Percentiles rank a stretch among this genome's conserved stretches.
Evolutionary conservation across 2,888 invertebrate genomes (phyloP).

Genomic region (Tachina lurida): DNA sequence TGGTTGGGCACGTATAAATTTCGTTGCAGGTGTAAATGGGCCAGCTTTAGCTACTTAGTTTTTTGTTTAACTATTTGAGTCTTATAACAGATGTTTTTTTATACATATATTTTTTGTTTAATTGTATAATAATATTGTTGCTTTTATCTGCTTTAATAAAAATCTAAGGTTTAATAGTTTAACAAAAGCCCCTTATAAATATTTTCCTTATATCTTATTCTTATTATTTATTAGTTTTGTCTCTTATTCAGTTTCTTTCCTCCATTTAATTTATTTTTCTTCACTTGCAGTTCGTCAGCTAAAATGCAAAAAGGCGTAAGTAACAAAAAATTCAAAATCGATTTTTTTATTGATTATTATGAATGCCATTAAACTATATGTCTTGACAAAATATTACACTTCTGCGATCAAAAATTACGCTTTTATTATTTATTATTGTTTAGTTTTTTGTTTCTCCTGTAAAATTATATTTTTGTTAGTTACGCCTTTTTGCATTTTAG

Average conservation of each 20-base stretch:
- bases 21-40: conserved; percentile 51
- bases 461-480: too few relatives aligned
- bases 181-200: conserved; percentile 53
- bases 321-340: too few relatives aligned
- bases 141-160: conserved; percentile 48
- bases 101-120: background rate
- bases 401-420: too few relatives aligned
- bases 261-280: conserved; percentile 33
- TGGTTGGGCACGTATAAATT: conserved; percentile 2
- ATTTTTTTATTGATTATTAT: too few relatives aligned
- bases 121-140: conserved; percentile 23
- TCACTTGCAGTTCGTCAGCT: conserved; percentile 12
- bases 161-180: conserved; percentile 61
- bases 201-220: conserved; percentile 51
- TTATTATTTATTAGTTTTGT: conserved; percentile 15
- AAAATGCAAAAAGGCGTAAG: too few relatives aligned
- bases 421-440: too few relatives aligned
- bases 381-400: too few relatives aligned
- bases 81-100: conserved; percentile 12
- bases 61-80: conserved; percentile 11
- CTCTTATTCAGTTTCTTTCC: conserved; percentile 15
- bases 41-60: background rate
- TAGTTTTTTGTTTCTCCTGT: too few relatives aligned
- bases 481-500: too few relatives aligned
- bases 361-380: too few relatives aligned